Evolutionary conservation across 2,888 invertebrate genomes (phyloP).

Genomic region (Ypsolopha scabrella): DNA sequence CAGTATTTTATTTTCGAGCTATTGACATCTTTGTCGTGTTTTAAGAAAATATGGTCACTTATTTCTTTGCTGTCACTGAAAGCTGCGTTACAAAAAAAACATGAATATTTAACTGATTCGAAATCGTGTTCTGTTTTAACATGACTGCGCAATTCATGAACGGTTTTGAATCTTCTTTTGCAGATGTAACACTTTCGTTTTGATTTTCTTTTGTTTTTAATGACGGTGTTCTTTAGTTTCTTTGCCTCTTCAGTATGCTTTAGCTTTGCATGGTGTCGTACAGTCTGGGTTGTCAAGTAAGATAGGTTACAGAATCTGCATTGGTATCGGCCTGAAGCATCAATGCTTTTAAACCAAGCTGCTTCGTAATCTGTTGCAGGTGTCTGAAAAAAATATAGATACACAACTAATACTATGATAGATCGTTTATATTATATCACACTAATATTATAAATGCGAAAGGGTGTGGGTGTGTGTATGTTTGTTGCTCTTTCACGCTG

Average conservation of each 20-base stretch:
- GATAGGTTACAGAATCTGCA: conserved; percentile 27
- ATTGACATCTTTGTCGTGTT: neutral
- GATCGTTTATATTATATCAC: no score
- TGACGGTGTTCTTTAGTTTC: conserved; percentile 12
- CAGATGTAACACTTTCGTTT: conserved; percentile 24
- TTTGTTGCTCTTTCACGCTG: no score
- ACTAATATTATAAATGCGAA: no score
- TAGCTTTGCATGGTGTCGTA: conserved; percentile 20
- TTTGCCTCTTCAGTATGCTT: conserved; percentile 19
- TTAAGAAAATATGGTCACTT: conserved; percentile 13
- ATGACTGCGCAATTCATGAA: conserved; percentile 17
- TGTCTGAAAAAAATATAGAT: conserved; percentile 10
- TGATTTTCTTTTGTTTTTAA: conserved; percentile 15
- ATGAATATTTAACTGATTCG: conserved; percentile 13
- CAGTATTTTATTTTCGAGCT: conserved; percentile 13
- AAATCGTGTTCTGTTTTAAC: conserved; percentile 12
- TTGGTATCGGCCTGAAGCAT: conserved; percentile 16
- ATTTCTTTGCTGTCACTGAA: conserved; percentile 15
- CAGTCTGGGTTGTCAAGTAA: conserved; percentile 20
- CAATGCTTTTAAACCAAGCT: conserved; percentile 18
- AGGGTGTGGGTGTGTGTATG: no score
- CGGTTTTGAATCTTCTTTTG: conserved; percentile 13
- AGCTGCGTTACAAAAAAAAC: conserved; percentile 18
- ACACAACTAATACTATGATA: no score
- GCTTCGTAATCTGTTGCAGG: conserved; percentile 1